Evolutionary conservation across 2,888 invertebrate genomes (phyloP).

Genomic region (Elysia crispata): DNA sequence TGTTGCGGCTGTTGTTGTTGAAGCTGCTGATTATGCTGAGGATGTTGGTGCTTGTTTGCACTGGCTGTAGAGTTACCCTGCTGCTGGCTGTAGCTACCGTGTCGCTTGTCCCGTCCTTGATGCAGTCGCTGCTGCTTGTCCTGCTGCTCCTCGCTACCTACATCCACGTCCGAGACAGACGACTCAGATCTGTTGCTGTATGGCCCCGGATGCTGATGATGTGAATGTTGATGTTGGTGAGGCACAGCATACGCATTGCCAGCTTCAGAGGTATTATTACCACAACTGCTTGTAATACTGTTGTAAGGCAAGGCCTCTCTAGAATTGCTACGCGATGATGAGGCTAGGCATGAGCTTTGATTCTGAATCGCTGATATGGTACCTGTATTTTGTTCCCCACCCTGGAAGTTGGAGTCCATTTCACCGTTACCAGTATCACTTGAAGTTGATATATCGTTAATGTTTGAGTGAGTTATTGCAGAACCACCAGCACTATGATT

Average conservation of each 20-base stretch:
- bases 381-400: constrained; percentile 40
- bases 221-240: constrained; percentile 40
- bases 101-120: neutral
- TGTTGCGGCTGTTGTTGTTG: no score
- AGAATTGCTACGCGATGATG: constrained; percentile 69
- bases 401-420: neutral
- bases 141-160: constrained; percentile 64
- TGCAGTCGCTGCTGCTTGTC: constrained; percentile 38
- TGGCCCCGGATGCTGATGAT: constrained; percentile 61
- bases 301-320: constrained; percentile 56
- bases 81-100: neutral
- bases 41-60: neutral
- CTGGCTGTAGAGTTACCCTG: neutral
- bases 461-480: no score
- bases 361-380: constrained; percentile 36
- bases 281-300: no score
- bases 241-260: constrained; percentile 18
- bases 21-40: no score
- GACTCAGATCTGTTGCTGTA: constrained; percentile 76
- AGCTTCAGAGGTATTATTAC: constrained; percentile 54
- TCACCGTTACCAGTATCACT: neutral
- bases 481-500: neutral
- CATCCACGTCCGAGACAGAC: constrained; percentile 75
- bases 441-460: no score
- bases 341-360: constrained; percentile 39